Conservation (phyloP, 2,797 vertebrate species). For the Enteromius trimaculatus region DNA sequence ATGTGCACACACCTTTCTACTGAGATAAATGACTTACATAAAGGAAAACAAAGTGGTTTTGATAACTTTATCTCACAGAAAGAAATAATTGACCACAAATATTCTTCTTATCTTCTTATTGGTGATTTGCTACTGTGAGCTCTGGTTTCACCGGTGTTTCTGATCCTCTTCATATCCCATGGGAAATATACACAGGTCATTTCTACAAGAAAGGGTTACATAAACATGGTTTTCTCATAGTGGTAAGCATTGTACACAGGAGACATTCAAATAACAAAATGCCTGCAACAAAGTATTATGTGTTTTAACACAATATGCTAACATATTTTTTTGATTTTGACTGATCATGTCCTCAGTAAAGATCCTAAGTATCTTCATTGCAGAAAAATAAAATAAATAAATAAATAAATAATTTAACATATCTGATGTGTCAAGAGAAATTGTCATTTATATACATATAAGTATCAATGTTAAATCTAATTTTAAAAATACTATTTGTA, state of each 20-base stretch:
- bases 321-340: neutral
- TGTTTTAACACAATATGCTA: neutral
- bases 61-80: too few relatives aligned
- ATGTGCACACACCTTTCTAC: too few relatives aligned
- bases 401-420: neutral
- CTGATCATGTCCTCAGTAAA: neutral
- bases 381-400: neutral
- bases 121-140: neutral
- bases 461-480: neutral
- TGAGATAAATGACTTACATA: too few relatives aligned
- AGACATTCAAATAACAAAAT: conserved; percentile 4
- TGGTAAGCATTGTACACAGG: conserved; percentile 26
- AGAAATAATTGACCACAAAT: too few relatives aligned
- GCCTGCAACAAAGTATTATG: neutral
- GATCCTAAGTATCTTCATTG: neutral
- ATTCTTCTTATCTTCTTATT: neutral
- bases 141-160: neutral
- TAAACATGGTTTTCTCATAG: conserved; percentile 35
- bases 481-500: neutral
- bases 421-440: neutral
- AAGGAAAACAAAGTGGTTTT: too few relatives aligned
- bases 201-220: conserved; percentile 33
- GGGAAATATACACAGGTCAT: conserved; percentile 51
- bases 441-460: neutral
- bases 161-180: conserved; percentile 12